These are phyloP conservation scores for Eupeodes latifasciatus DNA, from an alignment of 2,888 invertebrate species.

Conservation along the genomic window DNA sequence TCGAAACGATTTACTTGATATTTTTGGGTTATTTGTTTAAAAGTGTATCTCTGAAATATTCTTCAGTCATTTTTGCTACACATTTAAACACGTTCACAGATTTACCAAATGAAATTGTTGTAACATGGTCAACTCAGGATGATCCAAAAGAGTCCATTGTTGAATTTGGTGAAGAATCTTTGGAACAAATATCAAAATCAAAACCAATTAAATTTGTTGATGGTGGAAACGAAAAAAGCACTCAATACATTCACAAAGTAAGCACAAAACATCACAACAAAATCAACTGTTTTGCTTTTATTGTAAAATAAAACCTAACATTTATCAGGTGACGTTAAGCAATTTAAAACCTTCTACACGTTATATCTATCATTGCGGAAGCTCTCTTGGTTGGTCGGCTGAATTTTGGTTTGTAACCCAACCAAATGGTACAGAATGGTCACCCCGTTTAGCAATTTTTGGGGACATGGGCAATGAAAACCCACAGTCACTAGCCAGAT, in stretches of 20 bases:
- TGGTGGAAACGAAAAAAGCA: slow-evolving; percentile 87
- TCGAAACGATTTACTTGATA: too few species aligned
- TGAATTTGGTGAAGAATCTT: slow-evolving; percentile 88
- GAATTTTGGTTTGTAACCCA: slow-evolving; percentile 91
- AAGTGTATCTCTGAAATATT: not conserved
- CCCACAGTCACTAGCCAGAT: slow-evolving; percentile 91
- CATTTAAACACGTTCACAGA: slow-evolving; percentile 84
- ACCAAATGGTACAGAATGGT: slow-evolving; percentile 89
- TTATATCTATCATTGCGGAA: slow-evolving; percentile 93
- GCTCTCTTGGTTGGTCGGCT: slow-evolving; percentile 92
- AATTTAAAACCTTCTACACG: slow-evolving; percentile 87
- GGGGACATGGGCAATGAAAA: slow-evolving; percentile 98
- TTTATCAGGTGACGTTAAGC: slow-evolving; percentile 84
- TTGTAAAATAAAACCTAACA: not conserved
- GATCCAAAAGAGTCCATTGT: slow-evolving; percentile 88
- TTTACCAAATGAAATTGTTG: slow-evolving; percentile 88
- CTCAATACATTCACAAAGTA: slow-evolving; percentile 92
- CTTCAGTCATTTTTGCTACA: not conserved
- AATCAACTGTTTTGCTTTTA: not conserved
- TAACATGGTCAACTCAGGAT: slow-evolving; percentile 93
- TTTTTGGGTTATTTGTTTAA: too few species aligned
- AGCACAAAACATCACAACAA: slow-evolving; percentile 77
- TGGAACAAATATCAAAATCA: slow-evolving; percentile 86
- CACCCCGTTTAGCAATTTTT: slow-evolving; percentile 92
- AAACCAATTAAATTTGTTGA: slow-evolving; percentile 88